Evolutionary conservation across 2,797 vertebrate genomes (phyloP), one percentile per base, ranked within the genome.

Genomic region (Gymnocypris eckloni): DNA sequence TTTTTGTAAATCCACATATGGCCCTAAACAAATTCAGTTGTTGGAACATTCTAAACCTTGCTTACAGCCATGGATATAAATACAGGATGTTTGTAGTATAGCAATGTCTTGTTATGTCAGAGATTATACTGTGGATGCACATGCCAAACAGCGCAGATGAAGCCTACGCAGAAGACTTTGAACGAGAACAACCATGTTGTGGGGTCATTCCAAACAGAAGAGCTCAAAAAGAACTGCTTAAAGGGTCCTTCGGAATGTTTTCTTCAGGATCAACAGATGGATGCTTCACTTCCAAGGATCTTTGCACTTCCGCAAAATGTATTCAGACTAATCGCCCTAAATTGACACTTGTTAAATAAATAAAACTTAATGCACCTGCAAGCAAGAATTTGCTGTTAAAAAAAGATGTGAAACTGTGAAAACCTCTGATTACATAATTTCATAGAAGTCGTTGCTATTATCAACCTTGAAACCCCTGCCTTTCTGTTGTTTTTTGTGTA

Each of bases 111-210:
- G 20, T 76, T 56, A 77, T 77, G 28, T 77, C 28, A 76, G n/a
- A 75, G 45, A 37, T 33, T 52, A 75, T 50, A 28, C 72, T 39
- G 28, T 22, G 37, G 18, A 6, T 41, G 20, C 12, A 77, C 8
- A 59, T 41, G 52, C 33, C 20, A 78, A 59, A 78, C 12, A 56
- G 33, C 52, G 39, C 50, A 56, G 72, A 75, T 50, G 72, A 75
- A 28, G 25, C 25, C 43, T 28, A 50, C 0, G 45, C 25, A 75
- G 43, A 15, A 2, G 71, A 73, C 43, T 28, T 72, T 25, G n/a
- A 72, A 45, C 1, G 2, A 48, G 41, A 71, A 73, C n/a, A 7
- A 73, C 50, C 43, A 15, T 75, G 45, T 75, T 75, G 72, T 18
- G 45, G n/a, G 13, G 7, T 50, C 25, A 75, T 18, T 73, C 71